Conservation (phyloP, 2,113 vertebrate species). For the Haemorhous mexicanus region DNA sequence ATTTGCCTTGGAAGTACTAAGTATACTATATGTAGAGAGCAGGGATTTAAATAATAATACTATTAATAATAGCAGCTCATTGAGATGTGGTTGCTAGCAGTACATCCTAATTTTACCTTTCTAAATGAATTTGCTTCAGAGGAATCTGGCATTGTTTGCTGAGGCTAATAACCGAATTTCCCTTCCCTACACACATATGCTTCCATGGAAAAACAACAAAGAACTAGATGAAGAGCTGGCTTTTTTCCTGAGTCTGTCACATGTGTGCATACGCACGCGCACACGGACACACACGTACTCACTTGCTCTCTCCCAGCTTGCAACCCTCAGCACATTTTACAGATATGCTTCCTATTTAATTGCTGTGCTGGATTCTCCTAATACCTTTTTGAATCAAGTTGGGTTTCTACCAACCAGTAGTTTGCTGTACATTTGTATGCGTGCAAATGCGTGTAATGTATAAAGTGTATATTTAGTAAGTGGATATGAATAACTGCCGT, state of each 20-base stretch:
- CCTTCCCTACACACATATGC: conserved; percentile 34
- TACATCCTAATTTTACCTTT: conserved; percentile 31
- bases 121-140: conserved; percentile 30
- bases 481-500: not conserved
- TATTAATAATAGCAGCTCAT: conserved; percentile 20
- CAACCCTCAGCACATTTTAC: conserved; percentile 36
- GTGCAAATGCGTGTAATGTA: not conserved
- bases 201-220: conserved; percentile 63
- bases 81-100: conserved; percentile 6
- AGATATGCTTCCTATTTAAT: conserved; percentile 20
- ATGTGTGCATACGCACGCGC: conserved; percentile 47
- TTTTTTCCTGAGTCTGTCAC: conserved; percentile 49
- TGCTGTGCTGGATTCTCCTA: conserved; percentile 21
- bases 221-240: conserved; percentile 32
- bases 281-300: conserved; percentile 19
- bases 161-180: conserved; percentile 44
- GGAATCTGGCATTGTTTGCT: conserved; percentile 51
- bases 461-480: not conserved
- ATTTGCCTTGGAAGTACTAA: conserved; percentile 43
- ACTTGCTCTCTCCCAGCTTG: conserved; percentile 21
- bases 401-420: not conserved
- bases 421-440: not conserved
- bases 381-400: conserved; percentile 52
- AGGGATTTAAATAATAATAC: conserved; percentile 59
- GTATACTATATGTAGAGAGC: not conserved